Conservation (phyloP, 2,797 vertebrate species). For the Mormyrops attenuatus region DNA sequence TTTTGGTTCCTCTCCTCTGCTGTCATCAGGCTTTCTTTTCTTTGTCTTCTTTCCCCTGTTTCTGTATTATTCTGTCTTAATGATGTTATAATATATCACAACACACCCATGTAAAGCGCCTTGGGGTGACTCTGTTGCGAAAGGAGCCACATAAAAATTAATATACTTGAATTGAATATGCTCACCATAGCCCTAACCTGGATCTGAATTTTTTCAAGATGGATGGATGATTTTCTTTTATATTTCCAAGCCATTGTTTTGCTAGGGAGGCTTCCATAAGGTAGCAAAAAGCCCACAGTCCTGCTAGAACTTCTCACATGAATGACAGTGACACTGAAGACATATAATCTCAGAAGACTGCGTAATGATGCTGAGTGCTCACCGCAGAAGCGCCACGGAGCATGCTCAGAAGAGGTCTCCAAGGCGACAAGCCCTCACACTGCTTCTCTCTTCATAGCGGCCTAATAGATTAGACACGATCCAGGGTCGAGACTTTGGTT, state of each 20-base stretch:
- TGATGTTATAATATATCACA: background rate
- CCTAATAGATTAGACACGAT: background rate
- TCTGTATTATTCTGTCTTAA: background rate
- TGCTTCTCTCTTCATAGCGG: background rate
- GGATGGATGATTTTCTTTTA: background rate
- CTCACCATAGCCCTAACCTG: background rate
- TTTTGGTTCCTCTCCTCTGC: background rate
- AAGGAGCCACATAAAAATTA: background rate
- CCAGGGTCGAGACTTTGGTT: constrained; percentile 17
- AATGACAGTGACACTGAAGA: background rate
- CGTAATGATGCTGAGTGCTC: background rate
- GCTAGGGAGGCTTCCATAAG: background rate
- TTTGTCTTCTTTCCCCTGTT: background rate
- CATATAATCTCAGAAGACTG: no score
- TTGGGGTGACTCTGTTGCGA: background rate
- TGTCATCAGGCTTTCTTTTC: background rate
- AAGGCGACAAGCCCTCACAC: background rate
- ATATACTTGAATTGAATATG: background rate
- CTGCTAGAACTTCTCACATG: background rate
- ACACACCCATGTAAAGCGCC: background rate
- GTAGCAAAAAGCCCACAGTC: background rate
- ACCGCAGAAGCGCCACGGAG: background rate
- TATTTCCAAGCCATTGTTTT: background rate
- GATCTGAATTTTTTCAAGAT: background rate
- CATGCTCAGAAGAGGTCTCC: background rate